phyloP scores from a whole-genome alignment of 92 coral and sea anemone genomes.

The Paramuricea clavata region DNA sequence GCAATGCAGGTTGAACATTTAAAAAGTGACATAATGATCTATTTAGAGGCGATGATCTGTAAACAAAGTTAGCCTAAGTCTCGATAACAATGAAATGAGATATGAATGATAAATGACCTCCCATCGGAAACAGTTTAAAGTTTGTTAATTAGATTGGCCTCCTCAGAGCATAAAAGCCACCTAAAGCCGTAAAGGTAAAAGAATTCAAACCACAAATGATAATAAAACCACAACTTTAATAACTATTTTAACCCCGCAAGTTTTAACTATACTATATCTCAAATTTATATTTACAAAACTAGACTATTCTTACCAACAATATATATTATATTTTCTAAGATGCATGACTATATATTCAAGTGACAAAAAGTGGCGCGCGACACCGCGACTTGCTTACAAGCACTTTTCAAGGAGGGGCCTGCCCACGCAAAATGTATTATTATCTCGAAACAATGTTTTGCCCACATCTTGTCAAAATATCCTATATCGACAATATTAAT shows the following conservation, averaged over 20 bases:
- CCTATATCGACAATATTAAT: no score
- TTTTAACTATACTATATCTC: background rate
- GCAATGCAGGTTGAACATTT: no score
- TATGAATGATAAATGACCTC: background rate
- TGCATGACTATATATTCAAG: background rate
- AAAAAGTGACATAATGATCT: background rate
- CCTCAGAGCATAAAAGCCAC: background rate
- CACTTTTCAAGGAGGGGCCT: background rate
- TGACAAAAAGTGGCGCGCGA: background rate
- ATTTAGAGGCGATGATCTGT: background rate
- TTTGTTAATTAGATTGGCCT: background rate
- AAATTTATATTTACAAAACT: background rate
- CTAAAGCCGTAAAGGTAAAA: background rate
- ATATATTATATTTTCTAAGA: background rate
- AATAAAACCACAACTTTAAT: background rate
- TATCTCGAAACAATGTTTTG: background rate
- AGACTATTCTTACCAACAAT: background rate
- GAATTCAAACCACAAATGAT: background rate
- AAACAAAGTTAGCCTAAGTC: background rate
- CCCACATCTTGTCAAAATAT: background rate
- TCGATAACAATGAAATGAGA: background rate
- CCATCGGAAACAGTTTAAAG: background rate
- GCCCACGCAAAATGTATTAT: slow-evolving; percentile 4
- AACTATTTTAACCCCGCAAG: background rate
- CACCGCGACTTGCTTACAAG: background rate